These are phyloP conservation scores for Epirrhoe tristata DNA, from an alignment of 2,888 invertebrate genomes.

Conservation along the genomic window DNA sequence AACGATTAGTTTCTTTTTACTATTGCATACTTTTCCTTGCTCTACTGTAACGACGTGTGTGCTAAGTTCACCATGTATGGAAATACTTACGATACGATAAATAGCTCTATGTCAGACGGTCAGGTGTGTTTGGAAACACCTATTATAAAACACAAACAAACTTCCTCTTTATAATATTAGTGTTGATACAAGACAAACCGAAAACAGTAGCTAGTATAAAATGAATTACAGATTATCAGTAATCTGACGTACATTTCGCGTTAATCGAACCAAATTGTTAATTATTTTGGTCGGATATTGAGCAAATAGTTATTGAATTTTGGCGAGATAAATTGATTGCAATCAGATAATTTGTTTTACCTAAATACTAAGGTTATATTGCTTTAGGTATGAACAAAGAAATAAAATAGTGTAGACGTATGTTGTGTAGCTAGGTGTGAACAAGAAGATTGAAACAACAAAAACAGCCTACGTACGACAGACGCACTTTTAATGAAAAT, in stretches of 20 bases:
- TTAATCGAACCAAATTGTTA: not conserved
- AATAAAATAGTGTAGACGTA: no score
- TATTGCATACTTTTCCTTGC: not conserved
- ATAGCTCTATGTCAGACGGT: no score
- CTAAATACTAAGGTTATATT: no score
- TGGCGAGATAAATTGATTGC: not conserved
- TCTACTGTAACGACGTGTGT: no score
- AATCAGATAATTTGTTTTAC: not conserved
- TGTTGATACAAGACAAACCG: not conserved
- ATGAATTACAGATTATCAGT: not conserved
- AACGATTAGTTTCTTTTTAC: not conserved
- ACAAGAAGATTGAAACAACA: not conserved
- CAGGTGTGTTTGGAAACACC: no score
- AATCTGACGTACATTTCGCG: not conserved
- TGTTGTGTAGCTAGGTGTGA: no score
- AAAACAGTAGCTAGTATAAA: not conserved
- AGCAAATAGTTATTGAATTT: slow-evolving; percentile 2
- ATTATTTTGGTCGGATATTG: slow-evolving; percentile 1
- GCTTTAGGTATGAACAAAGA: no score
- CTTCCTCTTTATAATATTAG: no score
- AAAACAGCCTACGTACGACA: slow-evolving; percentile 2
- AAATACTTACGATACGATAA: no score
- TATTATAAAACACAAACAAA: no score
- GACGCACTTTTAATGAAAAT: slow-evolving; percentile 17
- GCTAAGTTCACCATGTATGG: no score